These are phyloP conservation scores for Hycleus cichorii DNA, from an alignment of 1,140 invertebrate species.

Conservation along the genomic window DNA sequence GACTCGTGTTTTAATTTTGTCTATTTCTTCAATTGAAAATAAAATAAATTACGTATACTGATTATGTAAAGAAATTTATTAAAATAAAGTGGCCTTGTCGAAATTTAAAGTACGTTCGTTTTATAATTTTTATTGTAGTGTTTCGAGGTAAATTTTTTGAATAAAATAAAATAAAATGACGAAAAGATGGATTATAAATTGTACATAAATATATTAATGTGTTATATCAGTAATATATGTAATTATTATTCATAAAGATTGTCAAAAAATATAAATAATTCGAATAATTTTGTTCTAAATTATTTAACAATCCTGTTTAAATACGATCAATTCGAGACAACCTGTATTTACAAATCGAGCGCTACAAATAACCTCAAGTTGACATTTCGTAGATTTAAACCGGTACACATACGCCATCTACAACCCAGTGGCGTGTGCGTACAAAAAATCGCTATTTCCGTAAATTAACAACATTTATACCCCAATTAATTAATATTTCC, in stretches of 20 bases:
- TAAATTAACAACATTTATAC: too few species aligned
- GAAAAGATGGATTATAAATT: background rate
- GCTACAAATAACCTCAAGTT: too few species aligned
- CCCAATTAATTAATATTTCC: too few species aligned
- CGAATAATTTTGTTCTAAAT: background rate
- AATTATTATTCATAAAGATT: background rate
- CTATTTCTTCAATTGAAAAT: slow-evolving; percentile 2
- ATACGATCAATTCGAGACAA: too few species aligned
- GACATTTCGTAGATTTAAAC: too few species aligned
- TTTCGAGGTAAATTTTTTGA: slow-evolving; percentile 19
- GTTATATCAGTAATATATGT: slow-evolving; percentile 1
- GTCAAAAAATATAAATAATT: background rate
- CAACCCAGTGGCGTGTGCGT: too few species aligned
- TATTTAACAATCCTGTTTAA: too few species aligned
- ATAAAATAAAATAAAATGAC: slow-evolving; percentile 9
- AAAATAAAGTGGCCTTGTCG: slow-evolving; percentile 34
- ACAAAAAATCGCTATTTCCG: too few species aligned
- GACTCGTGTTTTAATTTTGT: slow-evolving; percentile 2
- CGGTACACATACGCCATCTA: too few species aligned
- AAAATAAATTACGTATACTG: slow-evolving; percentile 11
- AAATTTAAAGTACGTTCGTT: slow-evolving; percentile 21
- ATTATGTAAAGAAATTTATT: slow-evolving; percentile 22
- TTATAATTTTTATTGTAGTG: slow-evolving; percentile 17
- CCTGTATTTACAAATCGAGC: too few species aligned
- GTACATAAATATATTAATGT: slow-evolving; percentile 2